Evolutionary conservation across 2,113 vertebrate genomes (phyloP), one percentile per base, ranked within the genome.

Genomic region (Hemibagrus wyckioides): DNA sequence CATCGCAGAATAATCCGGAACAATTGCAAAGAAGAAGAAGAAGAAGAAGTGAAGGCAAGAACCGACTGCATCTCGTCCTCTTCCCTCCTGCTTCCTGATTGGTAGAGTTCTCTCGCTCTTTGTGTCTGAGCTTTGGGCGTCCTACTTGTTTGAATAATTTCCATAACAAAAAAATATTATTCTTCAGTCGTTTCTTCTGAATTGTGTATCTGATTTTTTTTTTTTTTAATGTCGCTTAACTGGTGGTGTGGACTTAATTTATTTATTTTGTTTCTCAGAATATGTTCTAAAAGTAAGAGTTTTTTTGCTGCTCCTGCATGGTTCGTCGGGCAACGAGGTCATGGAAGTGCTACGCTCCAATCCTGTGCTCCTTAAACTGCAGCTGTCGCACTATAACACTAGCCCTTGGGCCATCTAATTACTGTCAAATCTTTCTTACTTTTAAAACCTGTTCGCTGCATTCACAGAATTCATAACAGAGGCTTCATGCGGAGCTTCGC

Each of bases 21-120:
- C 69, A 48, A 44, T n/a, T 14, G 52, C 82, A 56, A 85, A 80
- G 19, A 89, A 48, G 44, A 48, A 48, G 44, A 48, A 48, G 59
- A 85, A 80, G 19, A 89, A 48, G 89, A 89, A 90, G 86, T 88
- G 90, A 87, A 91, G 90, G 91, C 90, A 89, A 89, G 90, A 85
- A 89, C 85, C 87, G 93, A 90, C 93, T 94, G 93, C 93, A 93
- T 94, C 93, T 88, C 86, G 86, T 88, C 82, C 77, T 65, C 85
- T 79, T 85, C 54, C 63, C 86, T 88, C 85, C 52, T 48, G 82
- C 57, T 67, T 80, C 83, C 21, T 50, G 59, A 48, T 85, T 88
- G 2, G 36, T 61, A 71, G 69, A 57, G 79, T 81, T 87, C 67
- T 90, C 73, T 86, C 44, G 48, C 71, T 86, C 73, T 69, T 67